These are phyloP conservation scores for Cremastinae sp. DNA, from an alignment of 2,888 invertebrate genomes.

Conservation along the genomic window DNA sequence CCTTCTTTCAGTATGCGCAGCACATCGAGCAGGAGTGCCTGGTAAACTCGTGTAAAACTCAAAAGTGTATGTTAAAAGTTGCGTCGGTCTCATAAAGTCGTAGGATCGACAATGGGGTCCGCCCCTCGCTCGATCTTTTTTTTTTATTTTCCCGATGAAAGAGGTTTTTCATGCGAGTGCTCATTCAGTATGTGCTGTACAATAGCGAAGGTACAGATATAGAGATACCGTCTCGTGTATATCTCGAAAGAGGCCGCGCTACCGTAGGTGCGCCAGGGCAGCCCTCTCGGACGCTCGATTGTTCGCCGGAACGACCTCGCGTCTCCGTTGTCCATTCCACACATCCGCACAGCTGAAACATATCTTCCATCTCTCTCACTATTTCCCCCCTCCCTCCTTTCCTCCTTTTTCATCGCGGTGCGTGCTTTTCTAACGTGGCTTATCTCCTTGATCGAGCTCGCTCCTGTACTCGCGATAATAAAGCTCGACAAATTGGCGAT, in stretches of 20 bases:
- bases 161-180: constrained; percentile 34
- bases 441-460: constrained; percentile 63
- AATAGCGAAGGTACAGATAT: constrained; percentile 31
- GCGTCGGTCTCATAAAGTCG: constrained; percentile 69
- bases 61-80: constrained; percentile 27
- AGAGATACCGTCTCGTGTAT: constrained; percentile 42
- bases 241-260: constrained; percentile 33
- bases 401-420: constrained; percentile 36
- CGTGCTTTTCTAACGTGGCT: constrained; percentile 61
- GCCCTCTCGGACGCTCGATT: constrained; percentile 53
- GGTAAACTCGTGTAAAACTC: constrained; percentile 44
- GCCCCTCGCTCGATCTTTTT: constrained; percentile 32
- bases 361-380: neutral
- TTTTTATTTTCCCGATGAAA: constrained; percentile 8
- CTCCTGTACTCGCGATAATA: constrained; percentile 61
- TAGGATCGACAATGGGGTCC: constrained; percentile 66
- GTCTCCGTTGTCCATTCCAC: constrained; percentile 34
- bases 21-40: constrained; percentile 5
- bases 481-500: constrained; percentile 66
- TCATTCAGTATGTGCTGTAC: constrained; percentile 5
- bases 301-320: constrained; percentile 25
- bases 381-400: constrained; percentile 9
- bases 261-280: constrained; percentile 51
- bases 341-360: constrained; percentile 50
- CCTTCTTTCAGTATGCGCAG: neutral